A percentile compares a stretch with the other conserved stretches of the same genome.
phyloP scores from a whole-genome alignment of 2,797 vertebrate genomes.

The Otolemur crassicaudatus region DNA sequence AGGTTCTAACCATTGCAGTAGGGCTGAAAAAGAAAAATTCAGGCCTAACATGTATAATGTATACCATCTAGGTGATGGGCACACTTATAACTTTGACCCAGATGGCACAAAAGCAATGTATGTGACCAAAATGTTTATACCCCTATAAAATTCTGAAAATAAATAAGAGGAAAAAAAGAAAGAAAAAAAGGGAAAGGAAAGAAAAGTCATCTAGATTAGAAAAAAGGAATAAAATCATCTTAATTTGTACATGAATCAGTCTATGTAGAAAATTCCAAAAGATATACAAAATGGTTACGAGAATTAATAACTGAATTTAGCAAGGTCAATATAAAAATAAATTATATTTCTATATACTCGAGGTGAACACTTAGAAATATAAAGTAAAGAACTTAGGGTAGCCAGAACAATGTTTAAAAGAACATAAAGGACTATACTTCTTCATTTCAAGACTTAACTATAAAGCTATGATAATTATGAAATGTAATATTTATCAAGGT shows the following conservation, averaged over 20 bases:
- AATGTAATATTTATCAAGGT: neutral
- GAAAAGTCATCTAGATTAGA: neutral
- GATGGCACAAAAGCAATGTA: too few relatives aligned
- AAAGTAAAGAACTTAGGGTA: slow-evolving; percentile 28
- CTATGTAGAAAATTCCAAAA: neutral
- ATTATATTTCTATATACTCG: neutral
- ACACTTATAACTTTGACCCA: too few relatives aligned
- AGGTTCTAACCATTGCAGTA: neutral
- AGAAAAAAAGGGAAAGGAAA: neutral
- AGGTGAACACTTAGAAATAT: neutral
- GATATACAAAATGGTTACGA: neutral
- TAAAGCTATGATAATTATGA: slow-evolving; percentile 27
- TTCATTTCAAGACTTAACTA: neutral
- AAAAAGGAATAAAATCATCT: slow-evolving; percentile 2
- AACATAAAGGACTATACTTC: neutral
- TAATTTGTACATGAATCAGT: slow-evolving; percentile 8
- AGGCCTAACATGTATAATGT: too few relatives aligned
- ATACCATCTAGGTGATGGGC: too few relatives aligned
- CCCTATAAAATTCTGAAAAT: too few relatives aligned
- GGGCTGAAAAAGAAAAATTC: neutral
- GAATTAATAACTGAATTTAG: slow-evolving; percentile 52
- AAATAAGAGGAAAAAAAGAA: too few relatives aligned
- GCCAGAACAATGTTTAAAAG: neutral
- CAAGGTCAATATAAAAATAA: neutral
- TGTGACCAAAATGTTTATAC: too few relatives aligned